Evolutionary conservation across 37 sponge, comb jelly and placozoan species (phyloP).

Genomic region (Cliona cf. orientalis): DNA sequence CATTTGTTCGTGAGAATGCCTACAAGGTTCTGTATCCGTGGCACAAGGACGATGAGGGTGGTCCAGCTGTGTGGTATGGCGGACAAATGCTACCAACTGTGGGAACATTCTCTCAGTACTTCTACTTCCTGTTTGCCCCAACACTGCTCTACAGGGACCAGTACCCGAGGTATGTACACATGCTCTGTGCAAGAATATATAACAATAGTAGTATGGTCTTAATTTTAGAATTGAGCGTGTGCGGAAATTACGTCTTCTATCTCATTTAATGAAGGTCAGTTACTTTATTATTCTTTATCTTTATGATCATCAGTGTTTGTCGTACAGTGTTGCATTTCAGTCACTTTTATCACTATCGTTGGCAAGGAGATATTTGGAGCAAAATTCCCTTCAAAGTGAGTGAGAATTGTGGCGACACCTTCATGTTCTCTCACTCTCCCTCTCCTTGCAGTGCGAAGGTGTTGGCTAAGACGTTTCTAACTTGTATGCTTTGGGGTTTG

Average conservation of each 20-base stretch:
- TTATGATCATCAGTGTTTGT: neutral
- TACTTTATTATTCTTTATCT: neutral
- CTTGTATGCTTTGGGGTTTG: slow-evolving; percentile 66
- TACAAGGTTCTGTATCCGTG: slow-evolving; percentile 84
- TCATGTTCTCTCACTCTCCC: neutral
- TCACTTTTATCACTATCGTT: slow-evolving; percentile 44
- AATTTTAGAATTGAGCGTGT: slow-evolving; percentile 23
- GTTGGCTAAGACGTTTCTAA: slow-evolving; percentile 28
- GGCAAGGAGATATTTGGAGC: slow-evolving; percentile 46
- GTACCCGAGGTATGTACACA: slow-evolving; percentile 73
- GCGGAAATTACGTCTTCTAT: slow-evolving; percentile 12
- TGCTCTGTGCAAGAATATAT: neutral
- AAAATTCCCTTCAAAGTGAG: slow-evolving; percentile 8
- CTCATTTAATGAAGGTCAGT: slow-evolving; percentile 43
- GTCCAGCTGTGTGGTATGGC: slow-evolving; percentile 80
- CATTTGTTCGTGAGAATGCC: slow-evolving; percentile 87
- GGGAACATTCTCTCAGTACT: slow-evolving; percentile 71
- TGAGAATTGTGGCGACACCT: neutral
- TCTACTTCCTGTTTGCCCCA: slow-evolving; percentile 88
- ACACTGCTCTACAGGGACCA: slow-evolving; percentile 84
- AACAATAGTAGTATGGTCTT: neutral
- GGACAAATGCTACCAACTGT: slow-evolving; percentile 77
- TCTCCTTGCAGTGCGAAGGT: neutral
- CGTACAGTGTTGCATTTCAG: slow-evolving; percentile 43
- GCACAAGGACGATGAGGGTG: slow-evolving; percentile 62